Conservation (phyloP, 2,888 invertebrate genomes). For the Orthonychiurus folsomi region DNA sequence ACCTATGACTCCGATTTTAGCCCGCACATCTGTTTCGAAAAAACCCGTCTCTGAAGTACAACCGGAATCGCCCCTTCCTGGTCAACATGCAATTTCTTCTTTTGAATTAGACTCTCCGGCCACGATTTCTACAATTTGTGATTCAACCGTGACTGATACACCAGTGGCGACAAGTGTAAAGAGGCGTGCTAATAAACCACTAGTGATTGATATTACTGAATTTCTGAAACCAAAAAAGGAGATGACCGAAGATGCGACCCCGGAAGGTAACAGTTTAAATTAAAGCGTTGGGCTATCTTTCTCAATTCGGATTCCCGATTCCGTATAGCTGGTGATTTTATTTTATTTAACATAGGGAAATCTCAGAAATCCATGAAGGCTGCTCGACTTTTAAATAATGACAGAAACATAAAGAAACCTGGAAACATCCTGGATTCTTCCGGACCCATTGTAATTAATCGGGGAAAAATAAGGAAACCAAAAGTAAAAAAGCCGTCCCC, state of each 20-base stretch:
- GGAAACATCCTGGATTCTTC: slow-evolving; percentile 37
- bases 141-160: background rate
- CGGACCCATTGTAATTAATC: slow-evolving; percentile 30
- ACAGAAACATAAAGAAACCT: too few relatives aligned
- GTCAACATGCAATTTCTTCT: background rate
- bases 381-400: too few relatives aligned
- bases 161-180: background rate
- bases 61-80: too few relatives aligned
- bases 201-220: slow-evolving; percentile 26
- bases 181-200: slow-evolving; percentile 21
- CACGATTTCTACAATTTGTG: background rate
- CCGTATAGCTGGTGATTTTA: too few relatives aligned
- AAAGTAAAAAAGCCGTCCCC: slow-evolving; percentile 44
- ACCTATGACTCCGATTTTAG: slow-evolving; percentile 16
- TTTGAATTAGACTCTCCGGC: background rate
- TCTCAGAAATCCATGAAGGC: too few relatives aligned
- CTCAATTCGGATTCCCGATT: too few relatives aligned
- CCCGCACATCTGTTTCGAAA: background rate
- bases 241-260: background rate
- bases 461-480: slow-evolving; percentile 48
- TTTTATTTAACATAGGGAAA: too few relatives aligned
- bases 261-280: too few relatives aligned
- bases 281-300: too few relatives aligned
- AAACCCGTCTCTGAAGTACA: background rate
- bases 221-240: slow-evolving; percentile 10